Conservation (phyloP, 2,888 invertebrate genomes). For the Zhuqinia jingwanae region DNA sequence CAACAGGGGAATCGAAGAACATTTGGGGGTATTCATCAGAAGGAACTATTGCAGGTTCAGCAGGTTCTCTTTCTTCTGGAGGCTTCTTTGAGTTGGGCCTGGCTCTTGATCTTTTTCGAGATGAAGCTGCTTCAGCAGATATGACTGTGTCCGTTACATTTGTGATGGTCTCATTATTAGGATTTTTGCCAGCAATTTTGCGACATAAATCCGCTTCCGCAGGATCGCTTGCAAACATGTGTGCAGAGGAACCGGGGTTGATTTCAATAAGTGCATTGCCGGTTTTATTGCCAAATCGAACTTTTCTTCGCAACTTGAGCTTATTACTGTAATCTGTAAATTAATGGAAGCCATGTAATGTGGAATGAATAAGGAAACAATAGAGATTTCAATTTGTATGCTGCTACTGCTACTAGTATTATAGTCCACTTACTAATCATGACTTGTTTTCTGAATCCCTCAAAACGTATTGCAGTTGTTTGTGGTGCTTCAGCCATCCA, state of each 20-base stretch:
- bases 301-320: constrained; percentile 53
- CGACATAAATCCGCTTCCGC: too few relatives aligned
- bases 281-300: constrained; percentile 47
- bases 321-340: constrained; percentile 63
- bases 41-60: too few relatives aligned
- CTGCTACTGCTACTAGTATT: too few relatives aligned
- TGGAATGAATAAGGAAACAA: too few relatives aligned
- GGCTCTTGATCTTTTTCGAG: constrained; percentile 18
- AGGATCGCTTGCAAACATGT: constrained; percentile 58
- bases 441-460: constrained; percentile 60
- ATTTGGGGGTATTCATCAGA: too few relatives aligned
- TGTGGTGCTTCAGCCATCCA: constrained; percentile 61
- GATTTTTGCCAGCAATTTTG: too few relatives aligned
- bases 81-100: constrained; percentile 36
- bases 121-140: too few relatives aligned
- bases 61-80: neutral
- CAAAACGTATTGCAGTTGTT: constrained; percentile 38
- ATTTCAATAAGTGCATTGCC: constrained; percentile 43
- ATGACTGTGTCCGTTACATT: too few relatives aligned
- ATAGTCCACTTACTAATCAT: constrained; percentile 66
- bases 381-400: too few relatives aligned
- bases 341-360: too few relatives aligned
- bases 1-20: neutral
- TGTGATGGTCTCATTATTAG: neutral
- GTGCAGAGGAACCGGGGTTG: constrained; percentile 35